Evolutionary conservation across 2,888 invertebrate species (phyloP).

Genomic region (Adineta ricciae): DNA sequence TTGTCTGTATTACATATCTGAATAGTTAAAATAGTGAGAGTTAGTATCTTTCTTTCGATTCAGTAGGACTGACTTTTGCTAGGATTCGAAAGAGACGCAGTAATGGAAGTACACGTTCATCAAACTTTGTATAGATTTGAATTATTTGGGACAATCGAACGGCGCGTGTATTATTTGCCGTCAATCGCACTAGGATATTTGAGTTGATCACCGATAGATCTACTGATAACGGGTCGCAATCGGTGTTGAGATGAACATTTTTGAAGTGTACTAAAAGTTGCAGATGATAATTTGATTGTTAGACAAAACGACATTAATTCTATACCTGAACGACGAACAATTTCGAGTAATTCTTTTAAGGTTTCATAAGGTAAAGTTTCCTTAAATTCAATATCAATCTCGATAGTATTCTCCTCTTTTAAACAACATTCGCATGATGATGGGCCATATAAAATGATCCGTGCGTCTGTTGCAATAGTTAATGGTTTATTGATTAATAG

Average conservation of each 20-base stretch:
- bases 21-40: too few species aligned
- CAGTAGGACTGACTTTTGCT: neutral
- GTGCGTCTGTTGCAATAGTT: neutral
- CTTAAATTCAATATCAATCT: neutral
- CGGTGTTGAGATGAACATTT: neutral
- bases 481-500: accelerated
- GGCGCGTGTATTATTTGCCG: neutral
- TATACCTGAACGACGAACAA: neutral
- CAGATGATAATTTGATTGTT: neutral
- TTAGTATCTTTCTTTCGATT: too few species aligned
- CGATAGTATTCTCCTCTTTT: neutral
- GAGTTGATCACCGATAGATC: neutral
- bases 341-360: neutral
- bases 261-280: neutral
- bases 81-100: neutral
- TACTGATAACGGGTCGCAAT: neutral
- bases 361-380: neutral
- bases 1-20: neutral
- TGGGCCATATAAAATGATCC: neutral
- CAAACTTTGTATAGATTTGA: neutral
- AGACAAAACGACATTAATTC: neutral
- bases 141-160: neutral
- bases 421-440: neutral
- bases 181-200: neutral
- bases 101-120: neutral